These are phyloP conservation scores for Hippocampus guttulatus DNA, from an alignment of 2,113 vertebrate genomes.

Conservation along the genomic window DNA sequence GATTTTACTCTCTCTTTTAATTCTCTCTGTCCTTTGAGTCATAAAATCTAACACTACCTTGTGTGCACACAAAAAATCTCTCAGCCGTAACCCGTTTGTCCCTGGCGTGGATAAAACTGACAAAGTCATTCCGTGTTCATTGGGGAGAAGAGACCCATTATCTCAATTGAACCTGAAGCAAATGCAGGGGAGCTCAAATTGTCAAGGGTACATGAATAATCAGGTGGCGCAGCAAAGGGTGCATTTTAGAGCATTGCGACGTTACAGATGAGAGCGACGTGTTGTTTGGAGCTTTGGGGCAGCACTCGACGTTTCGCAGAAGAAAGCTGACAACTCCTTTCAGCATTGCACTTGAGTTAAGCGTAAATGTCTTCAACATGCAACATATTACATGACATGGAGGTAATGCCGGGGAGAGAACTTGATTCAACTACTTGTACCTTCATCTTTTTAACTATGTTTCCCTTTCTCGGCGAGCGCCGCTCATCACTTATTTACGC, in stretches of 20 bases:
- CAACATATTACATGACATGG: not conserved
- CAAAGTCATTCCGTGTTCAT: constrained; percentile 25
- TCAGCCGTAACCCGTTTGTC: constrained; percentile 37
- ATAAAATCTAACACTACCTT: constrained; percentile 21
- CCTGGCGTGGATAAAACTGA: constrained; percentile 38
- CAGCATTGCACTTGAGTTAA: not conserved
- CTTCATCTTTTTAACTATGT: constrained; percentile 3
- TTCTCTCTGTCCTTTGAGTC: not conserved
- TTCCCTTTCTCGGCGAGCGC: not conserved
- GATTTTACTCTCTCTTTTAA: no score
- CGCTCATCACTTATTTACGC: not conserved
- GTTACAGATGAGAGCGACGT: not conserved
- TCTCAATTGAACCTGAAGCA: constrained; percentile 33
- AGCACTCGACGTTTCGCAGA: constrained; percentile 1
- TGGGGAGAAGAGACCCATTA: constrained; percentile 21
- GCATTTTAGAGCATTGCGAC: constrained; percentile 5
- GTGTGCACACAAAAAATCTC: constrained; percentile 11
- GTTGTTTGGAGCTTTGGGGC: constrained; percentile 12
- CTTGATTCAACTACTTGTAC: not conserved
- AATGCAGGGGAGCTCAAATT: constrained; percentile 18
- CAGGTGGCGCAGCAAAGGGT: constrained; percentile 15
- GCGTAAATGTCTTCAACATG: not conserved
- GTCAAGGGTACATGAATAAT: not conserved
- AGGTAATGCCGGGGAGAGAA: not conserved
- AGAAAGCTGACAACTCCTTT: not conserved